Evolutionary conservation across 2,113 vertebrate genomes (phyloP), one percentile per base, ranked within the genome.

Genomic region (Prolemur simus): DNA sequence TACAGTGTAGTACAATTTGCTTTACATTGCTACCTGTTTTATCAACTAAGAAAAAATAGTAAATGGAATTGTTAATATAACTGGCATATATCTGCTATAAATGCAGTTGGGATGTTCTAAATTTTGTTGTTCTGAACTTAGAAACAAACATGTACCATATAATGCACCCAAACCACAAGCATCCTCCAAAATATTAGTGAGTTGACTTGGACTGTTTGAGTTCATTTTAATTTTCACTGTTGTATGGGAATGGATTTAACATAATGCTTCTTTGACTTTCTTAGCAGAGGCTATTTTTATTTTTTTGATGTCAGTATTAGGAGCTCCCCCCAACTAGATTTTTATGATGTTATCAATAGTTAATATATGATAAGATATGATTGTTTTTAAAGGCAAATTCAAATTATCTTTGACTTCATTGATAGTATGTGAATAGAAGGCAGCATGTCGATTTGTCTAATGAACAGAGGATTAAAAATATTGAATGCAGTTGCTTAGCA

Each of bases 351-450:
- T 64, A 52, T 88, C 66, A 82, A 1, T 71, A 84, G 27, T 89
- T 93, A 27, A 45, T 88, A 42, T 81, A 52, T 81, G 84, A 77
- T 77, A 60, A 76, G 93, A 77, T n/a, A 17, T 42, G 20, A 64
- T 58, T 82, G 3, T 92, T 95, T 93, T 87, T 54, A 42, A 52
- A 92, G 84, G n/a, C 39, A 45, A 52, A 66, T 64, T 92, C 76
- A 80, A 9, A 29, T 56, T 92, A 23, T 71, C 85, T 89, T 95
- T 73, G 69, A 63, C 47, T 66, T 91, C 58, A 56, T 23, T 76
- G 85, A 58, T 29, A 29, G 29, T 4, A 3, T 86, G 47, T 82
- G 52, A 42, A 12, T 73, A 83, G 76, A 68, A 96, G 54, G 64
- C 34, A 97, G 56, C 25, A n/a, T 58, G 95, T 7, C 0, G 0